phyloP scores from a whole-genome alignment of 2,113 vertebrate genomes.

The Acrocephalus kingi region DNA sequence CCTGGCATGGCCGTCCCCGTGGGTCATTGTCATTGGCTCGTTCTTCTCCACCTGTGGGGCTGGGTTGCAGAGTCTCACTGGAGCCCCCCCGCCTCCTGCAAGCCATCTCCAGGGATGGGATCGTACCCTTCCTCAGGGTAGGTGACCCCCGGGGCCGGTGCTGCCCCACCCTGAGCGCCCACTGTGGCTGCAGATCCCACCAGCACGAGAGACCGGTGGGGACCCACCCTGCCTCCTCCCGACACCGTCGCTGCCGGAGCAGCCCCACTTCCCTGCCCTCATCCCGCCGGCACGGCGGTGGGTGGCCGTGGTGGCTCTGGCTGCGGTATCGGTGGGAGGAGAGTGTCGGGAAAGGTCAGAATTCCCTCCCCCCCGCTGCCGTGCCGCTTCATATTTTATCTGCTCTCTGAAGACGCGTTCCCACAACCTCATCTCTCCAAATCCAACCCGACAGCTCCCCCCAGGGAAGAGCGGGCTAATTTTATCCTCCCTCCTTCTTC shows the following conservation, averaged over 20 bases:
- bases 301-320: background rate
- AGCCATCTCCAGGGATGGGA: slow-evolving; percentile 91
- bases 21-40: slow-evolving; percentile 97
- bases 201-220: background rate
- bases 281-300: fast-evolving
- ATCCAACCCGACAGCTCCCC: slow-evolving; percentile 63
- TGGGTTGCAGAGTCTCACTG: slow-evolving; percentile 93
- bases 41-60: slow-evolving; percentile 98
- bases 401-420: slow-evolving; percentile 46
- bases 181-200: background rate
- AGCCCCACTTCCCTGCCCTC: background rate
- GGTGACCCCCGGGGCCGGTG: background rate
- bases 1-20: slow-evolving; percentile 92
- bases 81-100: slow-evolving; percentile 94
- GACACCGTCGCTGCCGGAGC: background rate
- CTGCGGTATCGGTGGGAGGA: background rate
- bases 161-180: background rate
- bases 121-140: slow-evolving; percentile 95
- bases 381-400: slow-evolving; percentile 20
- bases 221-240: background rate
- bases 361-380: background rate
- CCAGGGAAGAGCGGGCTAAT: slow-evolving; percentile 55
- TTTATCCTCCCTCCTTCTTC: slow-evolving; percentile 44
- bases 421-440: slow-evolving; percentile 48
- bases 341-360: background rate